A percentile compares a stretch with the other conserved stretches of the same genome.
Evolutionary conservation across 1,140 invertebrate genomes (phyloP).

Genomic region (Zaprionus kolodkinae): DNA sequence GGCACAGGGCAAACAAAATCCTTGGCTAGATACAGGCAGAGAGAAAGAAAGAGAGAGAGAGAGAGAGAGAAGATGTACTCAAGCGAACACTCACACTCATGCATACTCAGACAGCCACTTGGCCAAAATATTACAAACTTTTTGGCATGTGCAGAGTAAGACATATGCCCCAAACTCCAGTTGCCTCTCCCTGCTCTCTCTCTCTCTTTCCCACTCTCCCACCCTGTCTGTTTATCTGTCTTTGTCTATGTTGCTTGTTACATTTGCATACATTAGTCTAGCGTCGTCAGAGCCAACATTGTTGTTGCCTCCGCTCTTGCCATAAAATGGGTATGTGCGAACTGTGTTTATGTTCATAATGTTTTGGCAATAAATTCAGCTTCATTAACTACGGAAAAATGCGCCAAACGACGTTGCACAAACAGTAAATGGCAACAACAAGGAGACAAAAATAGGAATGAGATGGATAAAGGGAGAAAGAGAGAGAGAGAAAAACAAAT

Average conservation of each 20-base stretch:
- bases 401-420: constrained; percentile 35
- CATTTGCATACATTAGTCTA: constrained; percentile 67
- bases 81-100: constrained; percentile 18
- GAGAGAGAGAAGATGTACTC: not conserved
- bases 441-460: not conserved
- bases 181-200: not conserved
- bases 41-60: not conserved
- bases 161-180: constrained; percentile 1
- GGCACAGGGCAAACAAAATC: constrained; percentile 44
- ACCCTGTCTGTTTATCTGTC: constrained; percentile 1
- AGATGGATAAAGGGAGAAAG: not conserved
- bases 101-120: constrained; percentile 22
- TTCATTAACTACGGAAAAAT: constrained; percentile 55
- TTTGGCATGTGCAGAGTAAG: constrained; percentile 44
- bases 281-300: constrained; percentile 26
- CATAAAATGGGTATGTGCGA: constrained; percentile 66
- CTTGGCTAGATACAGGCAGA: constrained; percentile 23
- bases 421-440: not conserved
- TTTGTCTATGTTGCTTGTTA: constrained; percentile 22
- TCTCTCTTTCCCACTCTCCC: not conserved
- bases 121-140: constrained; percentile 45
- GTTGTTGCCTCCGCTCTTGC: constrained; percentile 32
- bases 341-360: constrained; percentile 61
- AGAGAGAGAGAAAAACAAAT: not conserved
- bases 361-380: constrained; percentile 64